phyloP scores from a whole-genome alignment of 2,888 invertebrate genomes.

The Sminthurinus aureus region DNA sequence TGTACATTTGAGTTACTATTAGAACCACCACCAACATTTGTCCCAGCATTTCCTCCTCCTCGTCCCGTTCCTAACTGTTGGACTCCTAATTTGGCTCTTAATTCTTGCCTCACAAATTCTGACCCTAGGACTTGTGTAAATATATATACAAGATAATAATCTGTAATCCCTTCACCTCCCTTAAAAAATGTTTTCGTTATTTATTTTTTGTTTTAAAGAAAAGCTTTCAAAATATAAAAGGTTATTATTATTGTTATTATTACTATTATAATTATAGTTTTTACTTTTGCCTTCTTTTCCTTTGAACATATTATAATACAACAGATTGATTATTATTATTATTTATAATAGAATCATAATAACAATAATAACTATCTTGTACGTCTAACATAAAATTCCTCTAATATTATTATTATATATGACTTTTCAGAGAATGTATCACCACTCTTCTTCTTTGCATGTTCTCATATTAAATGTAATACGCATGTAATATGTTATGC shows the following conservation, averaged over 20 bases:
- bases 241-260: background rate
- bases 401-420: background rate
- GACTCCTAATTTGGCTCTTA: conserved; percentile 9
- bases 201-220: background rate
- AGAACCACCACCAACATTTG: conserved; percentile 36
- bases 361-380: background rate
- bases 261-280: background rate
- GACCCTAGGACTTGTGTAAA: conserved; percentile 33
- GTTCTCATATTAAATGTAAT: background rate
- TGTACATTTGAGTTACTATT: conserved; percentile 77
- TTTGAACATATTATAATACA: no score
- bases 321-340: no score
- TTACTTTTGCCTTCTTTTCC: no score
- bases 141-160: conserved; percentile 9
- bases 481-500: background rate
- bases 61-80: conserved; percentile 10
- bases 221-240: background rate
- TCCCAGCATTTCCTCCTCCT: conserved; percentile 24
- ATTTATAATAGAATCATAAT: no score
- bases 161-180: conserved; percentile 6
- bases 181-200: background rate
- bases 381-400: background rate
- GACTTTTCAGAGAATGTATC: conserved; percentile 18
- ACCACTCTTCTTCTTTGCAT: background rate
- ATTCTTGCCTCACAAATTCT: conserved; percentile 30